Evolutionary conservation across 2,888 invertebrate genomes (phyloP), one percentile per base, ranked within the genome.

Genomic region (Mylabris sibirica): DNA sequence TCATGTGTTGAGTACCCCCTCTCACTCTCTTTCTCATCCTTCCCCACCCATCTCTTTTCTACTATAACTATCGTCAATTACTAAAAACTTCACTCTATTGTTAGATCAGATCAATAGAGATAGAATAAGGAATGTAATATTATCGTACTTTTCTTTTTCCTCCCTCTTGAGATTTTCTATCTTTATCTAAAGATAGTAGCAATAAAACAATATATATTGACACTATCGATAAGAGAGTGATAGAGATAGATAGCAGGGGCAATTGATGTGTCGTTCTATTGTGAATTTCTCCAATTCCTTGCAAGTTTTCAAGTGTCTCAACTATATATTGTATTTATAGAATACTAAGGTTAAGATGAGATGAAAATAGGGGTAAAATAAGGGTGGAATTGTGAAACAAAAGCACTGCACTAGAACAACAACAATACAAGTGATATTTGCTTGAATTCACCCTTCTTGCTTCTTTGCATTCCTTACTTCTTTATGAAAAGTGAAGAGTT

Each of bases 241-340:
- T 22, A 24, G 14, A 24, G 53, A 1, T 22, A n/a, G 49, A 30
- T 30, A 6, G 17, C 1, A 20, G 20, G 22, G 11, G 8, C 5
- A 44, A 17, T 17, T 6, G 3, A 44, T 2, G 44, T 44, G 41
- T 4, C 41, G 17, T n/a, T 20, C 22, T 12, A 53, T 22, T 22
- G 22, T 53, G 22, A 57, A 57, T 26, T 57, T 22, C 22, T 11
- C 57, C 57, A 57, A 57, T 57, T 57, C 26, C 57, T 26, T 57
- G 14, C 57, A 57, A 57, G 57, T 57, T 26, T 57, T 57, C 26
- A 57, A 57, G 57, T 26, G n/a, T 26, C 8, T 26, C 26, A 26
- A 3, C 14, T 57, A n/a, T 26, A 57, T 26, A 22, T n/a, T n/a
- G n/a, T 38, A 38, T 38, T 12, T 38, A 14, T 38, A 30, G 30